Percentiles rank a stretch among this genome's conserved stretches.
These are phyloP conservation scores for Tinamus major DNA, from an alignment of 2,797 vertebrate genomes.

Conservation along the genomic window DNA sequence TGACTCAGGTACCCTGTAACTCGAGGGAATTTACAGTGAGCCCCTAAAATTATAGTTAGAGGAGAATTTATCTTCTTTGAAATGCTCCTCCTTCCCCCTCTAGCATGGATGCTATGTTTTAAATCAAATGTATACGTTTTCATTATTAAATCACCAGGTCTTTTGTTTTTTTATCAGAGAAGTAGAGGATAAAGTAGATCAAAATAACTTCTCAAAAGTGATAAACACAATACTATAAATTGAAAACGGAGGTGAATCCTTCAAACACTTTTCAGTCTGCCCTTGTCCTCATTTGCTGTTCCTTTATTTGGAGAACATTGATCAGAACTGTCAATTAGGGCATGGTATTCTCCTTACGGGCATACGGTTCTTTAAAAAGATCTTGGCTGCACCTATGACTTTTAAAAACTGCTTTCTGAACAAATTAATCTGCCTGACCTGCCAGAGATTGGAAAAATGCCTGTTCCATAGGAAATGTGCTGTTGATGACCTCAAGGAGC, in stretches of 20 bases:
- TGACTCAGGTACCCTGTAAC: neutral
- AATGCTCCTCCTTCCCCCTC: neutral
- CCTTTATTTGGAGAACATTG: constrained; percentile 29
- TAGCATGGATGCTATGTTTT: neutral
- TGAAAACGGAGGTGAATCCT: neutral
- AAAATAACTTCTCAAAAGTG: neutral
- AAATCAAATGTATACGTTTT: neutral
- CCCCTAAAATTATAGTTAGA: neutral
- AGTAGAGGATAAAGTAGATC: neutral
- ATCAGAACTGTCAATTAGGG: constrained; percentile 55
- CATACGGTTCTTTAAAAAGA: constrained; percentile 42
- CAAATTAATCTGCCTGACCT: constrained; percentile 21
- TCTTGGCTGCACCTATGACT: constrained; percentile 13
- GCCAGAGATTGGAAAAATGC: constrained; percentile 22
- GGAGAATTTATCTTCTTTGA: neutral
- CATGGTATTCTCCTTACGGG: constrained; percentile 42
- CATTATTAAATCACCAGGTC: neutral
- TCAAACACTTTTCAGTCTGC: constrained; percentile 1
- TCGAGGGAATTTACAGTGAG: neutral
- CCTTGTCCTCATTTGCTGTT: constrained; percentile 59
- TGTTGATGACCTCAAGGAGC: neutral
- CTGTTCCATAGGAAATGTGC: neutral
- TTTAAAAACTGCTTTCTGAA: constrained; percentile 32
- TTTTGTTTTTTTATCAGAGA: neutral
- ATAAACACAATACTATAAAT: neutral